Conservation (phyloP, 2,888 invertebrate genomes). For the Octodonta nipae region DNA sequence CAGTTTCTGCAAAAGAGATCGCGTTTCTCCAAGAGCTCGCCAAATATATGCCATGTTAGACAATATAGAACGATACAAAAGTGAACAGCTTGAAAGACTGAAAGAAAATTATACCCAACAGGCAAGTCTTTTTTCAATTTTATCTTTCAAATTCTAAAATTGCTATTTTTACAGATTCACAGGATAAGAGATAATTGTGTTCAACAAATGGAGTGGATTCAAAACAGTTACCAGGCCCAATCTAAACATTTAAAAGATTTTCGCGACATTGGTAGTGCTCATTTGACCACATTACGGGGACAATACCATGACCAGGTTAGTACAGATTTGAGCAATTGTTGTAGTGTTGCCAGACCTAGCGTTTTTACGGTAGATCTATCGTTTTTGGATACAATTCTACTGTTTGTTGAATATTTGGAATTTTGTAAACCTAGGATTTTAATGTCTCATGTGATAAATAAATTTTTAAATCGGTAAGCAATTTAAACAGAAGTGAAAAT, state of each 20-base stretch:
- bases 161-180: constrained; percentile 45
- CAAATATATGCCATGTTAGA: constrained; percentile 81
- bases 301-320: constrained; percentile 85
- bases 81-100: constrained; percentile 73
- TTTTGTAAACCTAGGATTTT: no score
- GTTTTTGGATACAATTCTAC: no score
- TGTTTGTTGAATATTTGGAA: no score
- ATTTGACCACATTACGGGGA: constrained; percentile 71
- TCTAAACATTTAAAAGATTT: constrained; percentile 76
- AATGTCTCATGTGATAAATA: no score
- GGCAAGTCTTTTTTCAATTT: constrained; percentile 35
- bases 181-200: constrained; percentile 86
- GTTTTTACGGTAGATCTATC: no score
- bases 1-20: constrained; percentile 57
- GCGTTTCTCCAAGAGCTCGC: constrained; percentile 62
- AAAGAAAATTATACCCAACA: constrained; percentile 86
- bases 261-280: constrained; percentile 80
- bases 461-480: no score
- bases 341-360: no score
- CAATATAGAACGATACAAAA: constrained; percentile 80
- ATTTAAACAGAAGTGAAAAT: no score
- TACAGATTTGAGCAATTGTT: no score
- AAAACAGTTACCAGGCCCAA: constrained; percentile 80
- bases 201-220: constrained; percentile 87
- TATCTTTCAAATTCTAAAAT: constrained; percentile 1